Conservation (phyloP, 2,888 invertebrate genomes). For the Tetrapedia diversipes region DNA sequence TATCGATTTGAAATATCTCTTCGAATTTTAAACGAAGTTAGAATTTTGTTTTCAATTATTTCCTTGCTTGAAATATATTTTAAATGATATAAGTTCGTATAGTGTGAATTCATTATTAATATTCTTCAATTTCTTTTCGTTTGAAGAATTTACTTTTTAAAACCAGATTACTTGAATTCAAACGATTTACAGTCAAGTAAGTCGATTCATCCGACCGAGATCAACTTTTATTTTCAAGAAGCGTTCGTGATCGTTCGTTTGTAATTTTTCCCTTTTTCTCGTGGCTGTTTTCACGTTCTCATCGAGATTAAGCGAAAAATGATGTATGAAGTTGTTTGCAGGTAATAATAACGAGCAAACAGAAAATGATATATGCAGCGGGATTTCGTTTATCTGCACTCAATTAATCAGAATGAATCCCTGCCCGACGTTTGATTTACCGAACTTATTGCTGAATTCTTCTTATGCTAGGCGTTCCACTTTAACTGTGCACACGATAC, state of each 20-base stretch:
- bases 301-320: not conserved
- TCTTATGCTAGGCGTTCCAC: not conserved
- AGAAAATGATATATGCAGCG: constrained; percentile 10
- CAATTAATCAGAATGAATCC: constrained; percentile 33
- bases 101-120: no score
- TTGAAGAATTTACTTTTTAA: no score
- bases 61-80: no score
- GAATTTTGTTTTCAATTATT: no score
- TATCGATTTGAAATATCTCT: no score
- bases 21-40: no score
- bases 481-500: constrained; percentile 4
- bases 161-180: no score
- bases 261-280: constrained; percentile 1
- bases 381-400: constrained; percentile 23
- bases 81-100: no score
- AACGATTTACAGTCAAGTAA: no score
- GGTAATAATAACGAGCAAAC: constrained; percentile 21
- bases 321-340: not conserved
- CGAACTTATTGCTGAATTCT: constrained; percentile 7
- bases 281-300: constrained; percentile 1
- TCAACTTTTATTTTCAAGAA: no score
- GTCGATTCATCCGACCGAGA: no score
- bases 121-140: no score
- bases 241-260: constrained; percentile 22
- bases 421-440: constrained; percentile 22